Evolutionary conservation across 2,888 invertebrate species (phyloP).

Genomic region (Danaus chrysippus): DNA sequence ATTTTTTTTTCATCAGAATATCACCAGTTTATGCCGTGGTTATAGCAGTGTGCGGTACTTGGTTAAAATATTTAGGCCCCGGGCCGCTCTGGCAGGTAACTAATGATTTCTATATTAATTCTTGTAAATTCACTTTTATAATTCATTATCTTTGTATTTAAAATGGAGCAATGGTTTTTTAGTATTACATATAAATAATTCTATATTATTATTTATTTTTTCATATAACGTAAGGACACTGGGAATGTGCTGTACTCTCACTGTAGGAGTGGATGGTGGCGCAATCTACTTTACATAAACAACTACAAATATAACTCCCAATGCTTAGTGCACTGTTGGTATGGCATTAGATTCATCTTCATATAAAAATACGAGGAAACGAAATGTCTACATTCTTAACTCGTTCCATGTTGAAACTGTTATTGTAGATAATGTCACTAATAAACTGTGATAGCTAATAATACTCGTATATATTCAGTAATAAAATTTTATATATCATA

Average conservation of each 20-base stretch:
- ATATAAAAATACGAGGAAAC: neutral
- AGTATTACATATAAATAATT: conserved; percentile 5
- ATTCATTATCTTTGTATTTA: no score
- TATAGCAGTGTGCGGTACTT: conserved; percentile 42
- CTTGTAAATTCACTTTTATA: no score
- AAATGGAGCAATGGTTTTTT: neutral
- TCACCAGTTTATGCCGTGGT: conserved; percentile 41
- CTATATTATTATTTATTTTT: no score
- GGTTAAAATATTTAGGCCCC: conserved; percentile 45
- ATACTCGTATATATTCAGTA: no score
- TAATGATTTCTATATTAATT: conserved; percentile 7
- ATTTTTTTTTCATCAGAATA: conserved; percentile 34
- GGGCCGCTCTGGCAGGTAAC: conserved; percentile 60
- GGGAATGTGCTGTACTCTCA: conserved; percentile 20
- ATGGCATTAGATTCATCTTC: conserved; percentile 9
- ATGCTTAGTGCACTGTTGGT: conserved; percentile 43
- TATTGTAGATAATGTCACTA: no score
- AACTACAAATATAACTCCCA: conserved; percentile 43
- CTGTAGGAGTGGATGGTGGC: conserved; percentile 47
- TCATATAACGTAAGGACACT: conserved; percentile 10
- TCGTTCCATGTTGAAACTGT: no score
- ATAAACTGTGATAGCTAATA: no score
- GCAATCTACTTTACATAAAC: conserved; percentile 45
- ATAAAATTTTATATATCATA: no score
- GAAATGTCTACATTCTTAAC: no score